phyloP scores from a whole-genome alignment of 2,888 invertebrate species.

The Synanthedon vespiformis region DNA sequence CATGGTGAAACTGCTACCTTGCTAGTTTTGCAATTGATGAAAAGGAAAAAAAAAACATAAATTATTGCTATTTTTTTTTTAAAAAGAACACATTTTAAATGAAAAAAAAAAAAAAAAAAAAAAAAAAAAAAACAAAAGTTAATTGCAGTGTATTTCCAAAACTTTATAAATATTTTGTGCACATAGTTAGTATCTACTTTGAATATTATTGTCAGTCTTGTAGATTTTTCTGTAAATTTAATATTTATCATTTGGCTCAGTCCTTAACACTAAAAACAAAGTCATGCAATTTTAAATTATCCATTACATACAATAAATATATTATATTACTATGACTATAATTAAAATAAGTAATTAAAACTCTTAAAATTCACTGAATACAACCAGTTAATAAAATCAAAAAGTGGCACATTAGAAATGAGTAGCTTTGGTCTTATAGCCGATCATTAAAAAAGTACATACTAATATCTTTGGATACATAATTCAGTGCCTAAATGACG shows the following conservation, averaged over 20 bases:
- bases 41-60: no score
- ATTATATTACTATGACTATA: conserved; percentile 49
- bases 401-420: conserved; percentile 52
- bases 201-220: conserved; percentile 71
- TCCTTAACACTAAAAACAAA: conserved; percentile 51
- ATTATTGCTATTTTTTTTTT: no score
- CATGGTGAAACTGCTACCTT: conserved; percentile 36
- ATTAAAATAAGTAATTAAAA: conserved; percentile 38
- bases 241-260: conserved; percentile 58
- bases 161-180: conserved; percentile 51
- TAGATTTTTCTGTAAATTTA: conserved; percentile 58
- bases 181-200: conserved; percentile 55
- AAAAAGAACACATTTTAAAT: no score
- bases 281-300: conserved; percentile 54
- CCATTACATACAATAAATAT: conserved; percentile 61
- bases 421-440: conserved; percentile 58
- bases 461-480: conserved; percentile 24
- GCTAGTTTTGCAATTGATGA: no score
- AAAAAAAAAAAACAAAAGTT: no score
- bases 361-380: conserved; percentile 34
- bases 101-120: no score
- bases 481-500: not conserved
- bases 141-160: no score
- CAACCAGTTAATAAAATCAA: conserved; percentile 46
- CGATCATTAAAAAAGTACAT: conserved; percentile 34